Evolutionary conservation across 2,113 vertebrate species (phyloP).

Genomic region (Onychostruthus taczanowskii): DNA sequence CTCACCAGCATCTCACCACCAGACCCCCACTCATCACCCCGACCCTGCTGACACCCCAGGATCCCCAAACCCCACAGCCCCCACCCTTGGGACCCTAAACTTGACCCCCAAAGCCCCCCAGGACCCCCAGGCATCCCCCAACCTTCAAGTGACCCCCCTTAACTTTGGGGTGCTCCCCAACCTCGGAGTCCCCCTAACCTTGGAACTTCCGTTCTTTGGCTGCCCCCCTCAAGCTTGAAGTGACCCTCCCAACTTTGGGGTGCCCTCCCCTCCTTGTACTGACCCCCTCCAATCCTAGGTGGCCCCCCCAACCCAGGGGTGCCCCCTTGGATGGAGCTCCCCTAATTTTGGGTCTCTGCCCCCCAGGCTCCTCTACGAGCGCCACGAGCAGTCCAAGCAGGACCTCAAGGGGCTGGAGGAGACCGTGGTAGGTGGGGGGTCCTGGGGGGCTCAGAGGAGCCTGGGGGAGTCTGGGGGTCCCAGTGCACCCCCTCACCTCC

Average conservation of each 20-base stretch:
- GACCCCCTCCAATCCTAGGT: background rate
- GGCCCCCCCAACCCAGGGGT: background rate
- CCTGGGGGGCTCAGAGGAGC: background rate
- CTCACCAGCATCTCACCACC: background rate
- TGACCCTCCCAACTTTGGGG: background rate
- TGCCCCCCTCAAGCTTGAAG: background rate
- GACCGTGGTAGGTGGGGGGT: background rate
- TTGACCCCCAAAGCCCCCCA: background rate
- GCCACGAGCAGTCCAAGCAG: background rate
- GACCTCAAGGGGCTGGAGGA: background rate
- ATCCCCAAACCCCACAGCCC: background rate
- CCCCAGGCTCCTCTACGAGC: background rate
- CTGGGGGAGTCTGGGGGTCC: too few relatives aligned
- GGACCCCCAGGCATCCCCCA: background rate
- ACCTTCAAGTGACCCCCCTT: background rate
- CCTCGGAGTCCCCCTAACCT: too few relatives aligned
- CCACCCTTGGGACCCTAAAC: background rate
- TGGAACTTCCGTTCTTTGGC: too few relatives aligned
- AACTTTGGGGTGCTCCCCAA: background rate
- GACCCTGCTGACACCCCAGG: background rate
- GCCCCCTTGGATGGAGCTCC: background rate
- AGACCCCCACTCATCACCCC: background rate
- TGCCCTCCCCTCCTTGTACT: too few relatives aligned
- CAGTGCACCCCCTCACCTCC: too few relatives aligned
- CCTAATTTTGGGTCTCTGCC: background rate